Base-by-base conservation (phyloP, 2,797 vertebrate genomes). In the Chrysocyon brachyurus region DNA sequence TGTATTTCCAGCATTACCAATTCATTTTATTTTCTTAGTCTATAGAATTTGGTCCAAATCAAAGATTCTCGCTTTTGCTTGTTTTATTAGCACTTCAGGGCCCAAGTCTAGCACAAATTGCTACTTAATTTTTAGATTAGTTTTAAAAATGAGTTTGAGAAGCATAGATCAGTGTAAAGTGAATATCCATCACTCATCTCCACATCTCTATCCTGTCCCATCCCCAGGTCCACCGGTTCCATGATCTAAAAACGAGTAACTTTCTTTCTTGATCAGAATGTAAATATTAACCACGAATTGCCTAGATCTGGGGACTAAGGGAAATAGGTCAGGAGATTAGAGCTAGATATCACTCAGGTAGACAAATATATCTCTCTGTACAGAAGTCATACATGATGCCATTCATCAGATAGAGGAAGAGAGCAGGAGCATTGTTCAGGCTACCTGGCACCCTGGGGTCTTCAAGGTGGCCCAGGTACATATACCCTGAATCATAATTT, bases 1-100 rank as follows among this genome's bases (percentile, higher is more conserved):
- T 63, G 14, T 17, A 52, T 83, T 97, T 92, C 33, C n/a, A 95
- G 28, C 79, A 85, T 57, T 93, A 68, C 40, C 40, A 83, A 17
- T 95, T 95, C 46, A 70, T 14, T 92, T 87, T 96, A 72, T 40
- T 59, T 92, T 96, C 21, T 24, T 79, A 73, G 78, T 78, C 46
- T 91, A 28, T 89, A 79, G 40, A 87, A 94, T 63, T 91, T 90
- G 49, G 19, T 26, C 75, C 72, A 83, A 90, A 61, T 84, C 56
- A 75, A 92, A 81, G n/a, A 87, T 78, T 93, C 46, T 31, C 19
- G 33, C 33, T n/a, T 72, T 81, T 10, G 31, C 33, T 17, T 92
- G 16, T 86, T 73, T 96, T 57, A 59, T 59, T 17, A 83, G 31
- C 54, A 59, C 93, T 78, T 59, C 26, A 92, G 3, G n/a, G 6